These are phyloP conservation scores for Scyliorhinus canicula DNA, from an alignment of 2,797 vertebrate species.

Conservation along the genomic window DNA sequence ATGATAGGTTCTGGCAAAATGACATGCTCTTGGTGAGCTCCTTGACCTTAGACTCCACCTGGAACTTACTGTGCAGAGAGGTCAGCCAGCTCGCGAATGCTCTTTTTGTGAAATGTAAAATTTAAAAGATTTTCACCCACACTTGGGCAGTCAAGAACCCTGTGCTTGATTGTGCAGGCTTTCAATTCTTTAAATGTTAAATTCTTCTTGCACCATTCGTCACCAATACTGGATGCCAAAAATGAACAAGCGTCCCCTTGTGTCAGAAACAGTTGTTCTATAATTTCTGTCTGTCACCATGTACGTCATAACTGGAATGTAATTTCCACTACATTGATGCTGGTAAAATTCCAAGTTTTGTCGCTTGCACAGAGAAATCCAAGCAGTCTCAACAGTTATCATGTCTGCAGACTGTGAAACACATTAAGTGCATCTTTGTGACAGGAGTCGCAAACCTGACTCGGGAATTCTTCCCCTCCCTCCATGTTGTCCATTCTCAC, in stretches of 20 bases:
- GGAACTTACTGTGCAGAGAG: neutral
- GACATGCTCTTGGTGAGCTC: neutral
- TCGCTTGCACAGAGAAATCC: neutral
- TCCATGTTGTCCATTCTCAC: neutral
- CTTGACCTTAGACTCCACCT: neutral
- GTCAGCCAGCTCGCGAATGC: neutral
- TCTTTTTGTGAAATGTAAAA: neutral
- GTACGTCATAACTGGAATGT: neutral
- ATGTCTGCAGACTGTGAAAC: neutral
- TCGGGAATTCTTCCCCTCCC: neutral
- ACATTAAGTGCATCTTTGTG: neutral
- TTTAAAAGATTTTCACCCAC: neutral
- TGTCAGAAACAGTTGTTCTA: neutral
- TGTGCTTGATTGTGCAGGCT: neutral
- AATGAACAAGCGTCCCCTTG: neutral
- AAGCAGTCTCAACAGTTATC: neutral
- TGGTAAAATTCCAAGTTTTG: neutral
- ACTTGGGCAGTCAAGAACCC: neutral
- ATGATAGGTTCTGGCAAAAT: neutral
- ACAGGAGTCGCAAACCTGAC: neutral
- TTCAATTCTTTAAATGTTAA: neutral
- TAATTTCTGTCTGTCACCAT: neutral
- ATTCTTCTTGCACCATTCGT: neutral
- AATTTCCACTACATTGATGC: neutral
- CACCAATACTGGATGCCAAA: neutral